Base-by-base conservation (phyloP, 2,797 vertebrate species). In the Manis javanica region DNA sequence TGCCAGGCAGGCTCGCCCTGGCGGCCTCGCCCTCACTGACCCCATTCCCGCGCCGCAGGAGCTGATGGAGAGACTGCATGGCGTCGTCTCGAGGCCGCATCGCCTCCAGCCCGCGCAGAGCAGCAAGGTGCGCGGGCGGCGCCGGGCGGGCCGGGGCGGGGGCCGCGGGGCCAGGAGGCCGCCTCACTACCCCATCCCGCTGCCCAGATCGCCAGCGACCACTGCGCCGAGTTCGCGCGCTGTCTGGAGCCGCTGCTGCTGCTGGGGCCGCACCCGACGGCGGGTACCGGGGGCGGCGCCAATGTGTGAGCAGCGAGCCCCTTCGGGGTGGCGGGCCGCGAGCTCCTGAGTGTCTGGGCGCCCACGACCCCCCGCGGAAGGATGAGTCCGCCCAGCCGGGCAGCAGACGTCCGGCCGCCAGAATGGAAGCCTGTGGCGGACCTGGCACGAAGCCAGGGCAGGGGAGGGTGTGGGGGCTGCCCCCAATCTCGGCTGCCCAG, bases 21-120 rank as follows among this genome's bases (percentile, higher is more conserved):
- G 7, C 8, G 13, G 46, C 53, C 66, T 13, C 39, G 49, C 51
- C 15, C 37, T 59, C 23, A 26, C 57, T 59, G 57, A 19, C 61
- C 51, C 11, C 0, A 2, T n/a, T 13, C 87, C 29, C 31, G 16
- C 2, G 95, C 83, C 89, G 23, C 99, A 99, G 99, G 99, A 99
- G 99, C 98, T 99, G 91, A 99, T 99, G 99, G 99, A 99, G 98
- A 97, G 99, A 75, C 98, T 99, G 98, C 99, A 99, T 98, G 98
- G 99, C 98, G 99, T 99, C 0, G 99, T 99, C 63, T 99, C 99
- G 78, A 98, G 99, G 89, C 99, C 99, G 0, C 99, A 99, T 71
- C 99, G 98, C 55, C 98, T 99, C 97, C 98, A 98, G 55, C 99
- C 99, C 0, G 98, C 98, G 2, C 99, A 99, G 98, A 99, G 99